A percentile compares a stretch with the other conserved stretches of the same genome.
Conservation (phyloP, 2,888 invertebrate species). For the Drosophila neotestacea region DNA sequence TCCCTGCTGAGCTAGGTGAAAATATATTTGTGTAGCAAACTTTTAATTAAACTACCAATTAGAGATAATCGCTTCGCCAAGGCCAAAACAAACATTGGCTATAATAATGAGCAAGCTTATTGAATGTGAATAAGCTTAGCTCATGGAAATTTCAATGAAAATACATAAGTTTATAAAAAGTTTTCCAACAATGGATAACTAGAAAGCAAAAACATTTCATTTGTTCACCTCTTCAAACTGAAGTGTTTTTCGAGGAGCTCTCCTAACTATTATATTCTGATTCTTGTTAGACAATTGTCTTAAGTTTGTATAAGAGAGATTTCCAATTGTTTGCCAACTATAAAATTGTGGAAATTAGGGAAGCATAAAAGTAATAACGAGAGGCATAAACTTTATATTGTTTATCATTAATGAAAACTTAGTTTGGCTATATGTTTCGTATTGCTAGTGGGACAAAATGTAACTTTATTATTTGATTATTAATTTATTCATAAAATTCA, state of each 20-base stretch:
- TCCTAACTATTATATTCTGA: neutral
- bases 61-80: conserved; percentile 20
- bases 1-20: neutral
- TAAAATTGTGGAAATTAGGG: neutral
- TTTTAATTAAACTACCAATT: conserved; percentile 31
- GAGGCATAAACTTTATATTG: neutral
- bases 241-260: neutral
- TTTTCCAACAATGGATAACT: neutral
- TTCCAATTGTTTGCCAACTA: neutral
- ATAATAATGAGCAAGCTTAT: conserved; percentile 19
- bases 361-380: neutral
- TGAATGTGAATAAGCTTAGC: conserved; percentile 10
- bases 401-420: neutral
- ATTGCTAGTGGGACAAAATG: neutral
- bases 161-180: neutral
- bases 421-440: neutral
- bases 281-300: neutral
- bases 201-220: neutral
- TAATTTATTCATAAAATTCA: neutral
- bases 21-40: conserved; percentile 22
- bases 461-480: neutral
- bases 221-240: neutral
- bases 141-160: neutral
- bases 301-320: neutral
- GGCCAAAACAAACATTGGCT: conserved; percentile 2